These are phyloP conservation scores for Petrolisthes cinctipes DNA, from an alignment of 2,888 invertebrate genomes.

Conservation along the genomic window DNA sequence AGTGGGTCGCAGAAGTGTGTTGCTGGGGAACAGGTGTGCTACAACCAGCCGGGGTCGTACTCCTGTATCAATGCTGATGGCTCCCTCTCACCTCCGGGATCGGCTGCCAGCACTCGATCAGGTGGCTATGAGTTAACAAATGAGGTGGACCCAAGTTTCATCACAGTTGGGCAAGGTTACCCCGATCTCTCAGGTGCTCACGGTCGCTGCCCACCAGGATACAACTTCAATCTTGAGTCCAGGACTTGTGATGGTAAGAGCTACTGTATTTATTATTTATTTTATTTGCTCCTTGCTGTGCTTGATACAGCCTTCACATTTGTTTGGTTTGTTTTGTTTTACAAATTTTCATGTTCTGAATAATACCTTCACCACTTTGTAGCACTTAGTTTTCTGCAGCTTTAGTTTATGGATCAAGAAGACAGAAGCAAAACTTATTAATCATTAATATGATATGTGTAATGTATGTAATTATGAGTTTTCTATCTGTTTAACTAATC, in stretches of 20 bases:
- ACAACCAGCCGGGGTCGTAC: constrained; percentile 72
- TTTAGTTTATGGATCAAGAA: too few species aligned
- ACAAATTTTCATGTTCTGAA: neutral
- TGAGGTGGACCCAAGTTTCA: constrained; percentile 30
- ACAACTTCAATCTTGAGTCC: constrained; percentile 68
- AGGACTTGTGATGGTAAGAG: constrained; percentile 69
- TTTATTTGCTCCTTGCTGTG: neutral
- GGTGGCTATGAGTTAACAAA: constrained; percentile 26
- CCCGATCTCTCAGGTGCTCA: constrained; percentile 33
- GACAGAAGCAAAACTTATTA: neutral
- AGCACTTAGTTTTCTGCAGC: too few species aligned
- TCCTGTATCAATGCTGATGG: constrained; percentile 69
- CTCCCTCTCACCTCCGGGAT: constrained; percentile 50
- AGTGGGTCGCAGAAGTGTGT: constrained; percentile 75
- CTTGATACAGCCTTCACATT: too few species aligned
- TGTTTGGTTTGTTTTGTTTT: neutral
- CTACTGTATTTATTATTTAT: too few species aligned
- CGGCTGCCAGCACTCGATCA: neutral
- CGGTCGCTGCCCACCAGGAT: constrained; percentile 70
- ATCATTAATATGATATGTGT: neutral
- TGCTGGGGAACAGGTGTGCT: constrained; percentile 70
- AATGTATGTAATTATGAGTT: neutral
- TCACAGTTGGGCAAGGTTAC: constrained; percentile 39
- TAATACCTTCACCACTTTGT: too few species aligned
- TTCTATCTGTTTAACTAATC: neutral